Conservation (phyloP, 92 coral and sea anemone genomes). For the Parazoanthus darwini region DNA sequence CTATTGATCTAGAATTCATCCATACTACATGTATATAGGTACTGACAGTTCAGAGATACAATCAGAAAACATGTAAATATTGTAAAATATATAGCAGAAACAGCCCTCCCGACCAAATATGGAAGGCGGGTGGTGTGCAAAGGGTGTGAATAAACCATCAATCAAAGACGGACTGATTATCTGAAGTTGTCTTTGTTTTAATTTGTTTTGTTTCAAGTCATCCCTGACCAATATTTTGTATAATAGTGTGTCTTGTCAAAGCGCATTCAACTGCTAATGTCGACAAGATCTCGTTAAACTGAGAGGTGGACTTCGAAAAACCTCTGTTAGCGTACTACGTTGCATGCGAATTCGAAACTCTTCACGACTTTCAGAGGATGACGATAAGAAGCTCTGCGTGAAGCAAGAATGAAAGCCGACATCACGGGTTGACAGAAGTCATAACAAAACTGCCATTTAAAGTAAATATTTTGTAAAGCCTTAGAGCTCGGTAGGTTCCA, state of each 20-base stretch:
- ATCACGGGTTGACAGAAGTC: not conserved
- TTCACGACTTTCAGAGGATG: not conserved
- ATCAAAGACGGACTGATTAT: not conserved
- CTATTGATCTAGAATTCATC: not conserved
- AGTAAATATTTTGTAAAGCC: constrained; percentile 12
- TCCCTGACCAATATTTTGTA: not conserved
- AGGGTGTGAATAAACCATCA: constrained; percentile 5
- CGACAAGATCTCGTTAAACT: not conserved
- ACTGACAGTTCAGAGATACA: not conserved
- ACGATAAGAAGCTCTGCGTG: not conserved
- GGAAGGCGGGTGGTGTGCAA: not conserved
- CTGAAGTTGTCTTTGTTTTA: not conserved
- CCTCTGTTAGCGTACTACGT: not conserved
- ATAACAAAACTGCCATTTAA: not conserved
- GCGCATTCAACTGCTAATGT: not conserved
- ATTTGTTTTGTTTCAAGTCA: not conserved
- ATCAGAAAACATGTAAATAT: not conserved
- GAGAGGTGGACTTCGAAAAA: not conserved
- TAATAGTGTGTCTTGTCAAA: too few relatives aligned
- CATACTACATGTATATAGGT: not conserved
- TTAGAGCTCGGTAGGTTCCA: not conserved
- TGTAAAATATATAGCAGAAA: not conserved
- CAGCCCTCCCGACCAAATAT: not conserved
- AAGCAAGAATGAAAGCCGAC: constrained; percentile 1
- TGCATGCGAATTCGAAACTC: not conserved